Evolutionary conservation across 2,888 invertebrate genomes (phyloP).

Genomic region (Tenthredo amoena): DNA sequence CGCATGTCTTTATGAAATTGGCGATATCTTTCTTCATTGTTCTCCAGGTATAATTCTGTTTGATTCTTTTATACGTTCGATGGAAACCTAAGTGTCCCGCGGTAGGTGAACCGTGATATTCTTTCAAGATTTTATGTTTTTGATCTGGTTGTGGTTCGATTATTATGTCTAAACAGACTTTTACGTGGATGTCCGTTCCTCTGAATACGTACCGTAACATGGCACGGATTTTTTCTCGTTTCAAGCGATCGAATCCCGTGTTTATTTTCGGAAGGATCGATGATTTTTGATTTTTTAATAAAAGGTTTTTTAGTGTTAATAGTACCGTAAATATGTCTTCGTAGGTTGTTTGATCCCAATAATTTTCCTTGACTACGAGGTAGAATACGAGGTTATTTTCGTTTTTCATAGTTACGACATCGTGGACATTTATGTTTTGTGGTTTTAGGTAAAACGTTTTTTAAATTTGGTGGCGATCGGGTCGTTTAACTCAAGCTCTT

Average conservation of each 20-base stretch:
- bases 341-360: constrained; percentile 45
- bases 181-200: constrained; percentile 34
- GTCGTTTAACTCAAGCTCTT: constrained; percentile 36
- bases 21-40: constrained; percentile 60
- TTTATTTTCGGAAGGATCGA: constrained; percentile 41
- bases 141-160: constrained; percentile 16
- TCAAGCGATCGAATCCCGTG: constrained; percentile 45
- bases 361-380: constrained; percentile 43
- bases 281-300: constrained; percentile 11
- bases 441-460: constrained; percentile 30
- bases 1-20: constrained; percentile 62
- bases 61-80: constrained; percentile 58
- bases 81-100: constrained; percentile 59
- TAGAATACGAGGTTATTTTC: constrained; percentile 38
- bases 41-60: constrained; percentile 61
- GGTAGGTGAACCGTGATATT: constrained; percentile 53
- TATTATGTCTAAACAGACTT: constrained; percentile 40
- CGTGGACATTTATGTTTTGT: constrained; percentile 30
- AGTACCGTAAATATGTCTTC: constrained; percentile 44
- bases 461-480: constrained; percentile 6
- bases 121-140: constrained; percentile 50
- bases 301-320: constrained; percentile 11
- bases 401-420: constrained; percentile 7
- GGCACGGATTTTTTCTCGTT: constrained; percentile 46
- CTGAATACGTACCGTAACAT: constrained; percentile 51